These are phyloP conservation scores for Drosophila pruinosa DNA, from an alignment of 1,140 invertebrate genomes.

Conservation along the genomic window DNA sequence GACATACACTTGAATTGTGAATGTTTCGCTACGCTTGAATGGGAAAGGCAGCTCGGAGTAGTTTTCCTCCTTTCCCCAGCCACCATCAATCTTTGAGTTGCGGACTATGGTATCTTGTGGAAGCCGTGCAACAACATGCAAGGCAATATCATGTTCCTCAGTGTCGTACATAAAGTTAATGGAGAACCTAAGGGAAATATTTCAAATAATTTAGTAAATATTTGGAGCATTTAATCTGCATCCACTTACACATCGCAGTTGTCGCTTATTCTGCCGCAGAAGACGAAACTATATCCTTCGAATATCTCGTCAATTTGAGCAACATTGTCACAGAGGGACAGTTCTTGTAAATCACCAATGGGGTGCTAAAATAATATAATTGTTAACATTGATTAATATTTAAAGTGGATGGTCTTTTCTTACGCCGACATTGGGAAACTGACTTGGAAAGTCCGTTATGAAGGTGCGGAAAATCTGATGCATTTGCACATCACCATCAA, in stretches of 20 bases:
- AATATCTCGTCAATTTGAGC: constrained; percentile 41
- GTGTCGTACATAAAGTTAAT: constrained; percentile 85
- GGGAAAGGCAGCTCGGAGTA: constrained; percentile 83
- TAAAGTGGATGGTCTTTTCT: background rate
- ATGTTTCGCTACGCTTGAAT: constrained; percentile 76
- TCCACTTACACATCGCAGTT: constrained; percentile 65
- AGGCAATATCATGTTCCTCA: constrained; percentile 86
- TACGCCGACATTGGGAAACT: background rate
- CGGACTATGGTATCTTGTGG: constrained; percentile 89
- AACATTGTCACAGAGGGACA: background rate
- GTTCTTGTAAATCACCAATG: background rate
- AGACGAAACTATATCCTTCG: constrained; percentile 69
- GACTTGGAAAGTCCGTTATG: background rate
- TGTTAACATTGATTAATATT: background rate
- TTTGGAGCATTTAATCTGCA: background rate
- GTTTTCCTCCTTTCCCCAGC: constrained; percentile 89
- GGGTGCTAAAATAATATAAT: background rate
- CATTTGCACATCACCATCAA: background rate
- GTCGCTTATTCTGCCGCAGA: constrained; percentile 53
- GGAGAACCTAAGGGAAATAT: constrained; percentile 84
- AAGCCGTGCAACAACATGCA: constrained; percentile 91
- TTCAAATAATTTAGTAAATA: background rate
- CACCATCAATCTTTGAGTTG: constrained; percentile 85
- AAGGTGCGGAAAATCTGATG: constrained; percentile 1
- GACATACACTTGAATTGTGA: constrained; percentile 83